Evolutionary conservation across 2,888 invertebrate genomes (phyloP).

Genomic region (Chymomyza procnemis): DNA sequence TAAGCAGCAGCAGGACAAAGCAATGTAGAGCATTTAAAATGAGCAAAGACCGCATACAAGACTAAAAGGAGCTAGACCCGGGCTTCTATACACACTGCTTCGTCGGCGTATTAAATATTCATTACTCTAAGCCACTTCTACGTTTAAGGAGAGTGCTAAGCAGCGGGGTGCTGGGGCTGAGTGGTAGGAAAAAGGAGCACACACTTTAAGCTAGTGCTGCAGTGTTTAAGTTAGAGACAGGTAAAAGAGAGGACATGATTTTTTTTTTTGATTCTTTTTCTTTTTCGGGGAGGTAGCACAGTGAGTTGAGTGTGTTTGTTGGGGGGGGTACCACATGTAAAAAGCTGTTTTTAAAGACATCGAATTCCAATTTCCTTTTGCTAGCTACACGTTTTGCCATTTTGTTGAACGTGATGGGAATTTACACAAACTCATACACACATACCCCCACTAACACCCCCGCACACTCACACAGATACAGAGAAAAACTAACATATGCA

Average conservation of each 20-base stretch:
- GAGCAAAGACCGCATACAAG: not conserved
- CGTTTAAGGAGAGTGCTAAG: not conserved
- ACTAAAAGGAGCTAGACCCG: not conserved
- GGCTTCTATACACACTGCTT: not conserved
- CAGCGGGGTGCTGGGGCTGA: not conserved
- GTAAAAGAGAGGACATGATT: conserved; percentile 11
- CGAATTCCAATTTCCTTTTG: conserved; percentile 63
- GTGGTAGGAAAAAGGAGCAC: not conserved
- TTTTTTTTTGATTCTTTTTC: conserved; percentile 16
- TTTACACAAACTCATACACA: conserved; percentile 28
- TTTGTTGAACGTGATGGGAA: conserved; percentile 64
- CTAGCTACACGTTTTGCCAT: conserved; percentile 60
- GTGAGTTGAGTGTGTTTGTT: conserved; percentile 1
- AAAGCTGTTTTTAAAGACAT: conserved; percentile 71
- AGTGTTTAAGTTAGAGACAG: conserved; percentile 25
- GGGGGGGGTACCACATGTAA: conserved; percentile 31
- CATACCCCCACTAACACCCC: no score
- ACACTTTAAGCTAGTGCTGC: conserved; percentile 8
- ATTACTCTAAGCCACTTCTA: conserved; percentile 59
- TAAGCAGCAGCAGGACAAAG: not conserved
- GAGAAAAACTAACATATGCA: conserved; percentile 35
- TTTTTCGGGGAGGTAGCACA: not conserved
- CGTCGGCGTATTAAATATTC: conserved; percentile 62
- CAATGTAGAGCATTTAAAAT: not conserved
- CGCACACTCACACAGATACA: conserved; percentile 25